A percentile compares a stretch with the other conserved stretches of the same genome.
phyloP scores from a whole-genome alignment of 2,888 invertebrate genomes.

The Pharmacophagus antenor region DNA sequence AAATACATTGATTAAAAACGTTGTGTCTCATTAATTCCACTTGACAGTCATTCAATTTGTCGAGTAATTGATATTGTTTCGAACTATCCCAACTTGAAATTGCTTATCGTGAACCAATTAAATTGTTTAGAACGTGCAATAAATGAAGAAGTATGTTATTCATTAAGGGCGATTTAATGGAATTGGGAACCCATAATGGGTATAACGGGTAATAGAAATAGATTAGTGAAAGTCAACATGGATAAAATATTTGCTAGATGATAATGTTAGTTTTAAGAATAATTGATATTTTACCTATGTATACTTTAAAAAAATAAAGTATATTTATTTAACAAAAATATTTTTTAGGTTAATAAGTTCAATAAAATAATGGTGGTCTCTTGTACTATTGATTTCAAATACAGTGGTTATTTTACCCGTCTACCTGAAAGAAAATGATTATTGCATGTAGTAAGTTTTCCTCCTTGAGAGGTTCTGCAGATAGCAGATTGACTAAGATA shows the following conservation, averaged over 20 bases:
- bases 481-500: too few relatives aligned
- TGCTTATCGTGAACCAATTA: constrained; percentile 34
- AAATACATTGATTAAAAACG: neutral
- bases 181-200: constrained; percentile 41
- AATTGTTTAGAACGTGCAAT: constrained; percentile 35
- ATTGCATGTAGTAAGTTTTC: too few relatives aligned
- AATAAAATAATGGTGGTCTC: too few relatives aligned
- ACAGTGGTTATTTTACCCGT: too few relatives aligned
- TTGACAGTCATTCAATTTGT: constrained; percentile 9
- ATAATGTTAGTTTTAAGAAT: constrained; percentile 53
- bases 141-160: constrained; percentile 39
- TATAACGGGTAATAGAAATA: constrained; percentile 27
- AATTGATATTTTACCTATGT: too few relatives aligned
- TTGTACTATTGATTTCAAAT: too few relatives aligned
- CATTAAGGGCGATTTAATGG: constrained; percentile 41
- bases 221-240: neutral
- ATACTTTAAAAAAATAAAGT: too few relatives aligned
- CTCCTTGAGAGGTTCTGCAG: too few relatives aligned
- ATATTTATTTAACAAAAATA: too few relatives aligned
- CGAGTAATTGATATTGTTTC: constrained; percentile 24
- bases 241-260: constrained; percentile 39
- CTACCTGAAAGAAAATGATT: too few relatives aligned
- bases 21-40: neutral
- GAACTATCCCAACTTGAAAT: constrained; percentile 32
- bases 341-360: too few relatives aligned